Percentiles rank a stretch among this genome's conserved stretches.
These are phyloP conservation scores for Nyleta sp. DNA, from an alignment of 2,888 invertebrate species.

Conservation along the genomic window DNA sequence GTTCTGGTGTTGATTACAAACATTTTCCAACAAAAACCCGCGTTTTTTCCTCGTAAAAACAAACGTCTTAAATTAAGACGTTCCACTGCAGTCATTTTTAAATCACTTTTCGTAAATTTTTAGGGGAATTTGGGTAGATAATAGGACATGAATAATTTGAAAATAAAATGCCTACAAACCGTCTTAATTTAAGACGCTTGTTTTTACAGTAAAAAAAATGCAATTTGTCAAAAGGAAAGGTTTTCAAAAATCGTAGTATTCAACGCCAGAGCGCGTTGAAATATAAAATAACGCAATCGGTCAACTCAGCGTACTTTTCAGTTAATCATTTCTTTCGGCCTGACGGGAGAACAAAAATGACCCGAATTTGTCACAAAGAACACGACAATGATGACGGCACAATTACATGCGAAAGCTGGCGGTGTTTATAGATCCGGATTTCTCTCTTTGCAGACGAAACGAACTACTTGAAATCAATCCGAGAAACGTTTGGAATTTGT, in stretches of 20 bases:
- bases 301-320: not conserved
- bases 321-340: not conserved
- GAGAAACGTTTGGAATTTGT: conserved; percentile 24
- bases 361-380: conserved; percentile 14
- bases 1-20: too few relatives aligned
- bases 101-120: too few relatives aligned
- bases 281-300: not conserved
- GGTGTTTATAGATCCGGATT: conserved; percentile 32
- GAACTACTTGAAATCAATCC: conserved; percentile 26
- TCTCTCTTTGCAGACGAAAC: conserved; percentile 22
- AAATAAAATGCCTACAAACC: too few relatives aligned
- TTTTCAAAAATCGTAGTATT: not conserved
- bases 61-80: too few relatives aligned
- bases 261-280: not conserved
- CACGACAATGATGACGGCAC: conserved; percentile 12
- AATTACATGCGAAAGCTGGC: conserved; percentile 31
- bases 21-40: too few relatives aligned
- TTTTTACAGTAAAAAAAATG: too few relatives aligned
- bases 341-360: conserved; percentile 3
- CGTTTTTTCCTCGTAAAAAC: too few relatives aligned
- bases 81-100: too few relatives aligned
- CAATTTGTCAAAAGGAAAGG: too few relatives aligned
- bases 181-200: too few relatives aligned
- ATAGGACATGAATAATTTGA: too few relatives aligned
- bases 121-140: too few relatives aligned